phyloP scores from a whole-genome alignment of 2,797 vertebrate genomes.

The Saguinus oedipus region DNA sequence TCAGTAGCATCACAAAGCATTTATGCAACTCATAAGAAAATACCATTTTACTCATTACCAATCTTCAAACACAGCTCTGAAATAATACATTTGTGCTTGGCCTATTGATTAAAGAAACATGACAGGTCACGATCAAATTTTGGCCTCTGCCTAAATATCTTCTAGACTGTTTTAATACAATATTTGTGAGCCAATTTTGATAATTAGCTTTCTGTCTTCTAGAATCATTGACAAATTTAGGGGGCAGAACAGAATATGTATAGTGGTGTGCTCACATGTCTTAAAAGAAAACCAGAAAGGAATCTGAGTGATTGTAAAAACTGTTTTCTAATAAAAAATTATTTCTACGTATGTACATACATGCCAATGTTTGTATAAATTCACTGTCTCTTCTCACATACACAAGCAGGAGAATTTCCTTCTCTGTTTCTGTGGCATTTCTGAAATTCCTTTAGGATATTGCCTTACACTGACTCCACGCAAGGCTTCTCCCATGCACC shows the following conservation, averaged over 20 bases:
- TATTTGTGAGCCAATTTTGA: not conserved
- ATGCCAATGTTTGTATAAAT: not conserved
- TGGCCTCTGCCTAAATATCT: not conserved
- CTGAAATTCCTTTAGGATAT: not conserved
- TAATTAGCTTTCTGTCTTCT: not conserved
- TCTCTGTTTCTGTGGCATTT: not conserved
- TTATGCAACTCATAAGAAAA: constrained; percentile 47
- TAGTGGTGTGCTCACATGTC: not conserved
- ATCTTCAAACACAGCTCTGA: not conserved
- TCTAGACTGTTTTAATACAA: not conserved
- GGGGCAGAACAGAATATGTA: not conserved
- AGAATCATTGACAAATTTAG: not conserved
- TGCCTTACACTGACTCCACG: rapidly evolving
- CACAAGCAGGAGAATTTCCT: not conserved
- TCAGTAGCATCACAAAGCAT: constrained; percentile 48
- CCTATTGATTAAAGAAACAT: not conserved
- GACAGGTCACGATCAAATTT: not conserved
- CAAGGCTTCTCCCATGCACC: not conserved
- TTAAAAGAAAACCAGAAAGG: constrained; percentile 43
- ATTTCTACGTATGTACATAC: not conserved
- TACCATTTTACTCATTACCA: constrained; percentile 16
- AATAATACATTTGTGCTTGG: not conserved
- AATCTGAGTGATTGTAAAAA: not conserved
- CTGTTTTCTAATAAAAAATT: not conserved
- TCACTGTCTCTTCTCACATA: not conserved